Conservation (phyloP, 2,797 vertebrate genomes). For the Pangasius djambal region DNA sequence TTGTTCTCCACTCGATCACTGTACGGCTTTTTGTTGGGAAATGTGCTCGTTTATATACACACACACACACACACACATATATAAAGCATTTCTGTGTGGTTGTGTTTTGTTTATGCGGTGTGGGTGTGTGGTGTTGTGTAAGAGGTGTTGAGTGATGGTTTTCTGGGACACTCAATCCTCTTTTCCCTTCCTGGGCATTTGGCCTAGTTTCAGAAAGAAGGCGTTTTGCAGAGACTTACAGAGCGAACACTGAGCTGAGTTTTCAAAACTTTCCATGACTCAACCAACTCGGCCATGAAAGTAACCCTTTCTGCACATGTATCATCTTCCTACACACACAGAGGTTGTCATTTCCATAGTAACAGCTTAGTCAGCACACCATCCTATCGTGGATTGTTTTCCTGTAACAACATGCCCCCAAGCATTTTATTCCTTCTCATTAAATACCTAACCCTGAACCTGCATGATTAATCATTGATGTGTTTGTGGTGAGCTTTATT, state of each 20-base stretch:
- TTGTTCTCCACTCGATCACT: constrained; percentile 44
- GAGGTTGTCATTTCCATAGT: background rate
- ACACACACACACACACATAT: background rate
- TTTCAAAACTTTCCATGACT: constrained; percentile 63
- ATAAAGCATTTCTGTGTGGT: background rate
- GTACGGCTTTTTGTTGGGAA: background rate
- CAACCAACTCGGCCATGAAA: constrained; percentile 27
- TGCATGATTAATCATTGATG: background rate
- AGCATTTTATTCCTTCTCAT: background rate
- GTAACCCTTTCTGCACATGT: background rate
- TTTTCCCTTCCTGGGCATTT: constrained; percentile 62
- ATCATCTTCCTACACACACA: background rate
- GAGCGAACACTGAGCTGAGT: constrained; percentile 52
- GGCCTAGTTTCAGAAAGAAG: constrained; percentile 69
- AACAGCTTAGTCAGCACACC: background rate
- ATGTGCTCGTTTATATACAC: background rate
- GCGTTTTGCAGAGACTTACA: constrained; percentile 34
- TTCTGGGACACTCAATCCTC: constrained; percentile 65
- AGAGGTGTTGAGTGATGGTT: constrained; percentile 49
- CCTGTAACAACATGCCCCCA: background rate
- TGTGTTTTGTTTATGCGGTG: constrained; percentile 23
- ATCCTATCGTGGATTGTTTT: background rate
- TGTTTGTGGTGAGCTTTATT: constrained; percentile 17
- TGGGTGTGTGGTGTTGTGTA: constrained; percentile 62
- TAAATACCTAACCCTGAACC: background rate